phyloP scores from a whole-genome alignment of 1,140 invertebrate species.

The Bactericera cockerelli region DNA sequence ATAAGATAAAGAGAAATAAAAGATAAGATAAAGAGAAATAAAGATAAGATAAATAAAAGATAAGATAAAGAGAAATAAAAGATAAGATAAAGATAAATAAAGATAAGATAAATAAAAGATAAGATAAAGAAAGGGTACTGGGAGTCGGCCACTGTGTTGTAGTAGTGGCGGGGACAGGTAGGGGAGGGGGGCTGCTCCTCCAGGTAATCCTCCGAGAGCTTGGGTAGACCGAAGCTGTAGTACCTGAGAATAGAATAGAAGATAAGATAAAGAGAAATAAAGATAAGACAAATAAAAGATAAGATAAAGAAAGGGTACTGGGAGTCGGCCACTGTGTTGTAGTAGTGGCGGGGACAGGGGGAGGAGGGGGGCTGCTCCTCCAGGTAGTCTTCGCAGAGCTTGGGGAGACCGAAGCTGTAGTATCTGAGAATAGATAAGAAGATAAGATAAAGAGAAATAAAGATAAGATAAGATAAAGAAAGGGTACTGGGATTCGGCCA shows the following conservation, averaged over 20 bases:
- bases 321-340: constrained; percentile 58
- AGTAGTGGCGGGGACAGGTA: constrained; percentile 25
- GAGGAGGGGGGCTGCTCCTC: no score
- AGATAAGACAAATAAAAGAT: no score
- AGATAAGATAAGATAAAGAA: no score
- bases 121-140: constrained; percentile 35
- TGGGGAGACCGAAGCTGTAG: no score
- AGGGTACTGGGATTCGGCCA: constrained; percentile 16
- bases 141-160: constrained; percentile 58
- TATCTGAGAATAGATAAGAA: no score
- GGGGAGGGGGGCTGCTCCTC: constrained; percentile 26
- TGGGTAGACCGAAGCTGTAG: constrained; percentile 31
- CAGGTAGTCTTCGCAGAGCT: no score
- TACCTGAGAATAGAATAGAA: constrained; percentile 20
- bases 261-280: background rate
- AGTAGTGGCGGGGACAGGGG: constrained; percentile 27
- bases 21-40: no score
- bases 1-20: no score
- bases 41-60: no score
- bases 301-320: constrained; percentile 46
- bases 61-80: constrained; percentile 1
- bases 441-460: no score
- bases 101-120: no score
- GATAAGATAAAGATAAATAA: no score
- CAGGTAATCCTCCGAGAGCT: constrained; percentile 27